Evolutionary conservation across 2,888 invertebrate genomes (phyloP), one percentile per base, ranked within the genome.

Genomic region (Yponomeuta plumbellus): DNA sequence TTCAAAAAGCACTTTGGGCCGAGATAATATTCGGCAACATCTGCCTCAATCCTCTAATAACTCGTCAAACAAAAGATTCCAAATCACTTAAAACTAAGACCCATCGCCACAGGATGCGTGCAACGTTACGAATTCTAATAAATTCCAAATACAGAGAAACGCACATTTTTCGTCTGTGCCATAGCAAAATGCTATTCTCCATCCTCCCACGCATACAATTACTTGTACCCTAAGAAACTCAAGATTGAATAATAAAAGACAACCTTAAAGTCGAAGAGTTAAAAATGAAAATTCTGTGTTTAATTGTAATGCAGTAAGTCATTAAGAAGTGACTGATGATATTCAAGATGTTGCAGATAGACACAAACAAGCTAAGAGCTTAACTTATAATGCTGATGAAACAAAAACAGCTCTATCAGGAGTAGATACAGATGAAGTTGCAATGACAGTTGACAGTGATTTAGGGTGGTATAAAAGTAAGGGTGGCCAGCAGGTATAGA

Each of bases 321-420:
- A 86, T 88, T 86, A 85, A 83, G 83, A 76, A 76, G 78, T 83
- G 83, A 80, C 85, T 85, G 85, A 86, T 87, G 85, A 75, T 81
- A 79, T 84, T 84, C 88, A 90, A 91, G 88, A 91, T 89, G 90
- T 87, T 89, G 86, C 85, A 80, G 74, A 75, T 76, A 73, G 70
- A 63, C 58, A 61, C 56, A 75, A 85, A 80, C 1, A 80, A 70
- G 69, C 52, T 78, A 84, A 78, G 26, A 71, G 4, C 23, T 0
- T 13, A 63, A n/a, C 56, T 21, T 20, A 26, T 6, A 5, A 65
- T n/a, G 0, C 0, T n/a, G 20, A 11, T 52, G 68, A 70, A 11
- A 52, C 0, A 79, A 79, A 75, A 67, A 8, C 39, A 66, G 39
- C 73, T 70, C 13, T 80, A 76, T 22, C 0, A 0, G 0, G 0